phyloP scores from a whole-genome alignment of 2,888 invertebrate species.

The Caenorhabditis plicata region DNA sequence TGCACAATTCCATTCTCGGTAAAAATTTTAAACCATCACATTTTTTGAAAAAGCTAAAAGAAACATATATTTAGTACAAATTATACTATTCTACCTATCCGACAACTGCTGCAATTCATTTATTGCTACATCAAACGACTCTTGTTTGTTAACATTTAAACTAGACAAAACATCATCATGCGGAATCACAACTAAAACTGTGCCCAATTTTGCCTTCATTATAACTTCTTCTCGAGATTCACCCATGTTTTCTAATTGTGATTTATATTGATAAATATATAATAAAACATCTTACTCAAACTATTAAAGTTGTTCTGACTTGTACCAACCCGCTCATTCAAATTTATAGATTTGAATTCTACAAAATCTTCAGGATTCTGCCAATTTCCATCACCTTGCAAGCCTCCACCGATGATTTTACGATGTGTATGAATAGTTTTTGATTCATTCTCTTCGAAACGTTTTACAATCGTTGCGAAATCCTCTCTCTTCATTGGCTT shows the following conservation, averaged over 20 bases:
- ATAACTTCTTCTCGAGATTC: conserved; percentile 15
- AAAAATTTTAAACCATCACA: conserved; percentile 20
- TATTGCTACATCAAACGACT: conserved; percentile 28
- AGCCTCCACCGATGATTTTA: neutral
- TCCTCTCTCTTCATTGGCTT: conserved; percentile 43
- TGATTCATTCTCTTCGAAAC: conserved; percentile 20
- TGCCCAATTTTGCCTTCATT: conserved; percentile 25
- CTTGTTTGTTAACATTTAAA: conserved; percentile 27
- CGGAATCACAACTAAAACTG: conserved; percentile 37
- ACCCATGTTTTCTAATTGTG: neutral
- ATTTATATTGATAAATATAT: neutral
- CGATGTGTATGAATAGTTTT: too few relatives aligned
- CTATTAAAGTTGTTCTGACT: conserved; percentile 5
- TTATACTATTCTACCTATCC: too few relatives aligned
- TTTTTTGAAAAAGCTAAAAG: conserved; percentile 38
- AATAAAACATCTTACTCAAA: conserved; percentile 12
- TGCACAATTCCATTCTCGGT: conserved; percentile 15
- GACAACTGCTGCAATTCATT: conserved; percentile 20
- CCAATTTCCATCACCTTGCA: conserved; percentile 29
- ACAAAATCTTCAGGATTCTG: conserved; percentile 18
- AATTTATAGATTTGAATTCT: conserved; percentile 24
- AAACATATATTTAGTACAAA: too few relatives aligned
- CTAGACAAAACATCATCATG: conserved; percentile 52
- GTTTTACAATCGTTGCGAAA: conserved; percentile 32
- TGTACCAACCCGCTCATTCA: conserved; percentile 5